Percentiles rank a stretch among this genome's conserved stretches.
Conservation (phyloP, 2,888 invertebrate genomes). For the Anarsia innoxiella region DNA sequence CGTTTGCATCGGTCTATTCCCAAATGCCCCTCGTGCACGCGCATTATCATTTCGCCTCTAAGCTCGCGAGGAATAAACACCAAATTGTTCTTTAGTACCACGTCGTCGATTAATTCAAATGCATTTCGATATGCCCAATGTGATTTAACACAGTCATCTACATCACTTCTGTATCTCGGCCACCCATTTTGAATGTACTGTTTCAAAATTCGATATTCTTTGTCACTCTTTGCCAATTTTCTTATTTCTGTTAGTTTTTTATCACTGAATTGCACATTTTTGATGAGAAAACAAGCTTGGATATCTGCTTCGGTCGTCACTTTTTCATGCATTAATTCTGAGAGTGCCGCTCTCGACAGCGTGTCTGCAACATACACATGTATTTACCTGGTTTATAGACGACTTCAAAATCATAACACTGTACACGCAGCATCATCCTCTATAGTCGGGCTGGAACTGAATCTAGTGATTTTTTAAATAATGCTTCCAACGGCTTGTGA, state of each 20-base stretch:
- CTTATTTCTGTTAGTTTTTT: background rate
- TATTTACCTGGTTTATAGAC: conserved; percentile 17
- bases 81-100: conserved; percentile 10
- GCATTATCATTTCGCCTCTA: conserved; percentile 7
- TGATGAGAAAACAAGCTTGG: background rate
- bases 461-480: conserved; percentile 12
- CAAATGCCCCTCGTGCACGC: conserved; percentile 13
- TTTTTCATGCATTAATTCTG: conserved; percentile 3
- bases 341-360: conserved; percentile 10
- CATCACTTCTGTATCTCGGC: background rate
- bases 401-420: conserved; percentile 18
- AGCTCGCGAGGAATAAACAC: background rate
- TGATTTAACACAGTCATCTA: conserved; percentile 1
- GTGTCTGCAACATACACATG: conserved; percentile 18
- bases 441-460: too few relatives aligned
- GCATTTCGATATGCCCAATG: conserved; percentile 11
- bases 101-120: conserved; percentile 6
- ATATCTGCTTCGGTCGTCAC: background rate
- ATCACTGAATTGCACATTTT: background rate
- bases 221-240: background rate
- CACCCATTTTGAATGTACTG: conserved; percentile 1
- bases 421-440: conserved; percentile 18
- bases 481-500: conserved; percentile 18
- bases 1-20: conserved; percentile 13
- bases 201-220: background rate